phyloP scores from a whole-genome alignment of 2,113 vertebrate genomes.

The Vidua chalybeata region DNA sequence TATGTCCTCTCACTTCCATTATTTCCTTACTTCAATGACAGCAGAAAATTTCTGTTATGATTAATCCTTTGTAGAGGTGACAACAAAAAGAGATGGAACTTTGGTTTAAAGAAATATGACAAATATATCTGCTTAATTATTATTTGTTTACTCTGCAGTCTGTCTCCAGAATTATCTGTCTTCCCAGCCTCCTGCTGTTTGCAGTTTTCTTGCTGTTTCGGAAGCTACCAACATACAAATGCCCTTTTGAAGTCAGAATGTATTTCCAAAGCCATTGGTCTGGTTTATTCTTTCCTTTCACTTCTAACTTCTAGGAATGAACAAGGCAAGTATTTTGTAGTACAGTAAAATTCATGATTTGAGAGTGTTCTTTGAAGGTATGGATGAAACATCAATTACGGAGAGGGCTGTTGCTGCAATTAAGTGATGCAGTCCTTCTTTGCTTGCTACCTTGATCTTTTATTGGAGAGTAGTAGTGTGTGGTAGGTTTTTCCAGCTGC shows the following conservation, averaged over 20 bases:
- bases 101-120: not conserved
- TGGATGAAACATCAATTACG: not conserved
- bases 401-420: not conserved
- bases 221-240: not conserved
- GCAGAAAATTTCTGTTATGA: not conserved
- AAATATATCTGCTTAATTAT: not conserved
- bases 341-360: not conserved
- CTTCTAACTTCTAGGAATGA: not conserved
- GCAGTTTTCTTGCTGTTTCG: not conserved
- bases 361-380: not conserved
- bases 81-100: not conserved
- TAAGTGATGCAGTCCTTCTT: not conserved
- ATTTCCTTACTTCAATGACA: not conserved
- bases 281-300: not conserved
- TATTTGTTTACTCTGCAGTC: not conserved
- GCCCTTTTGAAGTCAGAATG: not conserved
- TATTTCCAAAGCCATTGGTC: not conserved
- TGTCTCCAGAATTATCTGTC: not conserved
- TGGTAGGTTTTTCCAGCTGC: not conserved
- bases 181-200: conserved; percentile 11
- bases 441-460: not conserved
- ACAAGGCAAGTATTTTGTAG: not conserved
- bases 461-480: not conserved
- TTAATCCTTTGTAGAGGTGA: not conserved
- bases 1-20: not conserved